Base-by-base conservation (phyloP, 1,140 invertebrate species). In the Hycleus phaleratus region DNA sequence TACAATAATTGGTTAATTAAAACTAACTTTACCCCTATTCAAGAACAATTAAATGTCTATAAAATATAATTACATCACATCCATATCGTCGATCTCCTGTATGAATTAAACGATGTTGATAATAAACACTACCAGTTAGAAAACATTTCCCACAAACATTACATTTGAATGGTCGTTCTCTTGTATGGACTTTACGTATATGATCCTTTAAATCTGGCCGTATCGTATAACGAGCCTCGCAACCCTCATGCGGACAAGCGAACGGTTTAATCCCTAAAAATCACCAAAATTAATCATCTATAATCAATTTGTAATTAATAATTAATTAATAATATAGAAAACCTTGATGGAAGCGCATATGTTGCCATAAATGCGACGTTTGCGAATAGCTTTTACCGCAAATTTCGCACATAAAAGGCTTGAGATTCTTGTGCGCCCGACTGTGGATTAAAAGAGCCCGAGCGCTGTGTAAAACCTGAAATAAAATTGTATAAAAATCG, bases 11-110 rank as follows among this genome's bases (percentile, higher is more conserved):
- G n/a, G 3, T 11, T 6, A 46, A 46, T 8, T 8, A 46, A 25
- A 46, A 25, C 6, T 11, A 46, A 46, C 11, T 8, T 11, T 46
- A 8, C 6, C 11, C 7, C 1, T 8, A 12, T 12, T 46, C 6
- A 11, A 12, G 11, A 12, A 46, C 44, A 1, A 7, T 25, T 46
- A 8, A 6, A 3, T 12, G 0, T 24, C 7, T 26, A 38, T 43
- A 40, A 51, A 39, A 12, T n/a, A 11, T 38, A 56, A 63, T 64
- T 55, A 86, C 79, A 50, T 84, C 81, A 66, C 88, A 91, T 59
- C 81, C 83, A 68, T 88, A 89, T 24, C 88, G 83, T 45, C 87
- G 73, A 72, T 93, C 91, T 1, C 91, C 88, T 0, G 86, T 88
- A 68, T 91, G 88, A 42, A 87, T 88, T 1, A 87, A 74, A 62